Conservation (phyloP, 1,140 invertebrate genomes). For the Gonioctena quinquepunctata region DNA sequence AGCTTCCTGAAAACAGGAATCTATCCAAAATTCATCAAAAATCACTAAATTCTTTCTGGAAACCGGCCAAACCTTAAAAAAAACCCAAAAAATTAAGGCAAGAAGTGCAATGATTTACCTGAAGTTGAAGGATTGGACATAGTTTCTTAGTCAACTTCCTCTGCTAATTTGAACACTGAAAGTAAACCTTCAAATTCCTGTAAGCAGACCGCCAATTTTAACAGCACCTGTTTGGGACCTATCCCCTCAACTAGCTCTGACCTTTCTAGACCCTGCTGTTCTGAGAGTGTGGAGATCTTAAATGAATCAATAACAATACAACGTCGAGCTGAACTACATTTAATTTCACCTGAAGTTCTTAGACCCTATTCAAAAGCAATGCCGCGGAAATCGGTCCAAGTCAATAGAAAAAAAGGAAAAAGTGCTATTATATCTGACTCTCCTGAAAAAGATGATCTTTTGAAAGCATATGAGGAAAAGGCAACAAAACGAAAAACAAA, state of each 20-base stretch:
- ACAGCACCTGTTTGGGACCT: not conserved
- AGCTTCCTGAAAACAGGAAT: no score
- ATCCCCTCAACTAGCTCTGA: not conserved
- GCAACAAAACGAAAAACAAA: not conserved
- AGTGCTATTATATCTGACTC: not conserved
- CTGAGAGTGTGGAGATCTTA: not conserved
- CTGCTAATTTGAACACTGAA: not conserved
- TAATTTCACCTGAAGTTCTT: not conserved
- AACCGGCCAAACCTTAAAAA: not conserved
- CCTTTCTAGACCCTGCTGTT: not conserved
- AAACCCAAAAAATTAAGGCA: not conserved
- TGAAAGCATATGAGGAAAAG: not conserved
- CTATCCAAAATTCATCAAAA: no score
- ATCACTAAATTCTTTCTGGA: no score
- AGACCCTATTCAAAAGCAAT: not conserved
- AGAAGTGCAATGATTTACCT: not conserved
- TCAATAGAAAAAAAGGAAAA: not conserved
- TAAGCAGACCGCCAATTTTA: not conserved
- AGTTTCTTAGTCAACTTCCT: constrained; percentile 2
- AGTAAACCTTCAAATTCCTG: not conserved
- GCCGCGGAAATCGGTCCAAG: not conserved
- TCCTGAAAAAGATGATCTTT: not conserved
- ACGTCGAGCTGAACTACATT: not conserved
- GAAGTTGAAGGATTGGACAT: constrained; percentile 3
- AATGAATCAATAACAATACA: not conserved